These are phyloP conservation scores for Sarcophaga carnaria DNA, from an alignment of 2,888 invertebrate species.

Conservation along the genomic window DNA sequence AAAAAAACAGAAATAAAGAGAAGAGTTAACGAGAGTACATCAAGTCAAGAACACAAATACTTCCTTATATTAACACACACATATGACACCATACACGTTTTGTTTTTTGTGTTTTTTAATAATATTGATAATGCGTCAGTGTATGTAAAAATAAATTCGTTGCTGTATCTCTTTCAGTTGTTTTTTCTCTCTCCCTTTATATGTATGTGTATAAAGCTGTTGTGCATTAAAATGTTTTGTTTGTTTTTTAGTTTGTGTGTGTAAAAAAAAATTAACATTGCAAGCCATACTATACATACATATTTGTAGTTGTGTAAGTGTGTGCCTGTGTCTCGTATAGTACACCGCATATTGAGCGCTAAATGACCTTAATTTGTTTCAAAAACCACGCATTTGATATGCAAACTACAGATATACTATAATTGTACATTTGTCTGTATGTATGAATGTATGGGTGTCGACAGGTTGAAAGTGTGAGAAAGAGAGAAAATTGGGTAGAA, in stretches of 20 bases:
- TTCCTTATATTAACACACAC: background rate
- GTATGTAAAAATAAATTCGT: background rate
- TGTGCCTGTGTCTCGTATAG: background rate
- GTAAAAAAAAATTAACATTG: conserved; percentile 34
- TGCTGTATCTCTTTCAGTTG: too few relatives aligned
- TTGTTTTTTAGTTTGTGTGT: conserved; percentile 38
- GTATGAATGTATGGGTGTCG: background rate
- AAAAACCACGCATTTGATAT: conserved; percentile 64
- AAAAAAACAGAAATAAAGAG: background rate
- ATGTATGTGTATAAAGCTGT: background rate
- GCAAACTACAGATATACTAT: conserved; percentile 33
- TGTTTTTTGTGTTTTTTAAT: conserved; percentile 40
- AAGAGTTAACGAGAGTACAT: conserved; percentile 3
- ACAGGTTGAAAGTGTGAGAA: background rate
- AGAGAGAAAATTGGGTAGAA: background rate
- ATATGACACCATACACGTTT: background rate
- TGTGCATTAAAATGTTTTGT: background rate
- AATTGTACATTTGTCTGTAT: background rate
- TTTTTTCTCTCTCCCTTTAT: too few relatives aligned
- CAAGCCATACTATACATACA: background rate
- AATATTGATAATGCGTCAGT: conserved; percentile 33
- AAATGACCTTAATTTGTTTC: conserved; percentile 68
- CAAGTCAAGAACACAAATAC: conserved; percentile 2
- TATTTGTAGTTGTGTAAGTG: background rate
- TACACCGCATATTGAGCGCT: conserved; percentile 64